These are phyloP conservation scores for Theonella swinhoei DNA, from an alignment of 37 sponge, comb jelly and placozoan genomes.

Conservation along the genomic window DNA sequence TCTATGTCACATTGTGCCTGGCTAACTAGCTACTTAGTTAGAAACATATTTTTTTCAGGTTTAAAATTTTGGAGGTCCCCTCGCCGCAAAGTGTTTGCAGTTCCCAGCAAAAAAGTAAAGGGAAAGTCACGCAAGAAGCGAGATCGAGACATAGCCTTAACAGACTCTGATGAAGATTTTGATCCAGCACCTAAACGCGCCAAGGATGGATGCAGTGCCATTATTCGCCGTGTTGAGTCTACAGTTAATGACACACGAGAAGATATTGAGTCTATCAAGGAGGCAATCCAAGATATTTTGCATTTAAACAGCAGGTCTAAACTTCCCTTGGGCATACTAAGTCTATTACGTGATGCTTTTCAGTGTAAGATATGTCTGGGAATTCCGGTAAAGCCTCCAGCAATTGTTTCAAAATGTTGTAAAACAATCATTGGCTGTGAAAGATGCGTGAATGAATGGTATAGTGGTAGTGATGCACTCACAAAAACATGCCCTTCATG, in stretches of 20 bases:
- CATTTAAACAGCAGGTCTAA: not conserved
- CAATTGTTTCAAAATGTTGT: conserved; percentile 56
- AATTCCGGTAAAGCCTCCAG: conserved; percentile 24
- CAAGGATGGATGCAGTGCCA: not conserved
- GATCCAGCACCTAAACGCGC: not conserved
- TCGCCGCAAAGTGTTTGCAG: conserved; percentile 5
- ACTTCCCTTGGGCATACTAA: conserved; percentile 23
- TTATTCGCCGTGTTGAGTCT: not conserved
- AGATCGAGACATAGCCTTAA: not conserved
- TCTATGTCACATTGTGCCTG: too few relatives aligned
- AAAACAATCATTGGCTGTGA: conserved; percentile 55
- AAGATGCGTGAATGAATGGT: conserved; percentile 52
- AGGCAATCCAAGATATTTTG: not conserved
- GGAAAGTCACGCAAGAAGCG: not conserved
- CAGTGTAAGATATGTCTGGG: conserved; percentile 36
- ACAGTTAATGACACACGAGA: not conserved
- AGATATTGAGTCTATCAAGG: not conserved
- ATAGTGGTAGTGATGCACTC: conserved; percentile 36
- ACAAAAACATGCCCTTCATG: conserved; percentile 55
- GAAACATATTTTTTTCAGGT: too few relatives aligned
- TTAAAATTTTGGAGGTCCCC: too few relatives aligned
- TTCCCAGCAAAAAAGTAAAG: not conserved
- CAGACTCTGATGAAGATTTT: not conserved
- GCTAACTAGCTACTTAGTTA: too few relatives aligned
- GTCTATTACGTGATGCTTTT: conserved; percentile 23